Evolutionary conservation across 1,140 invertebrate species (phyloP), one percentile per base, ranked within the genome.

Genomic region (Coptotermes formosanus): DNA sequence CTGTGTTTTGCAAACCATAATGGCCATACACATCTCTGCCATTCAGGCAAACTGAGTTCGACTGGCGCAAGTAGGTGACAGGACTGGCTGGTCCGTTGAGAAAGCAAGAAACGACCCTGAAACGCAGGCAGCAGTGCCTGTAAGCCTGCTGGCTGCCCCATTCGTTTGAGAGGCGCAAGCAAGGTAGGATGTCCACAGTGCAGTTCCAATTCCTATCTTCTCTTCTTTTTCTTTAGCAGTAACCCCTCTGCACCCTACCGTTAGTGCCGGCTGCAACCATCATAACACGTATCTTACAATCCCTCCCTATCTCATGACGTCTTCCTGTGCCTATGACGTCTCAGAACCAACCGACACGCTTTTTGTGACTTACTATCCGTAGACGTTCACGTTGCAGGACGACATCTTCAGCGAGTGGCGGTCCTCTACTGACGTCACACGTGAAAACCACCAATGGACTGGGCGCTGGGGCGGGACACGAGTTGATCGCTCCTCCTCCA

Each of bases 381-480:
- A n/a, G 3, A 88, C 19, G 52, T 55, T 55, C 21, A 4, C 52
- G 2, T 90, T 90, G 87, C 90, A 91, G 90, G 88, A 89, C 89
- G 86, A 90, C 88, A 88, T 90, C 90, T 86, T 89, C 90, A 86
- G 89, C 90, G 87, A 89, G 90, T 86, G 89, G 90, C 88, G 83
- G 52, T 25, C 75, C 82, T 21, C 82, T 87, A 32, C 90, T 91
- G 85, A 90, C 90, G 87, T 91, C 90, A 82, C 91, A 92, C 87
- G 88, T 91, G 86, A 92, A 92, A 88, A 90, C 92, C 87, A 89
- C 92, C 90, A 93, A 93, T 92, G 93, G 93, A 64, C 91, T 94
- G 88, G 92, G 92, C 88, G 91, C 91, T 84, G 91, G 91, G 89
- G 91, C 93, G 88, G 91, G 91, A 52, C 90, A 92, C 85, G 92